Conservation (phyloP, 2,797 vertebrate genomes). For the Anolis apletophallus region DNA sequence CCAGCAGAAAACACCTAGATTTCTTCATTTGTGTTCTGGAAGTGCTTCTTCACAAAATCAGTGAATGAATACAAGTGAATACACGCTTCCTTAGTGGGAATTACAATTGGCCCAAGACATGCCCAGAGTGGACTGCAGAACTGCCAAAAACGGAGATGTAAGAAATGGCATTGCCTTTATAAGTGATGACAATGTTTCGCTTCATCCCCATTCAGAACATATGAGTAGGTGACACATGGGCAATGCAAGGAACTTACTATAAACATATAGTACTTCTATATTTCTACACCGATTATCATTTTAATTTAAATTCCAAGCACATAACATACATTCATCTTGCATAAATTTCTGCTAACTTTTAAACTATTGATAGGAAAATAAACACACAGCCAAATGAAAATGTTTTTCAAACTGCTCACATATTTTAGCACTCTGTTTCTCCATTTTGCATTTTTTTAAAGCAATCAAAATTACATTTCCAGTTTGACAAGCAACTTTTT, state of each 20-base stretch:
- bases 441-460: background rate
- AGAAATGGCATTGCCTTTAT: too few relatives aligned
- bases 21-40: too few relatives aligned
- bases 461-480: background rate
- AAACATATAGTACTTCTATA: background rate
- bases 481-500: background rate
- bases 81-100: background rate
- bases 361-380: background rate
- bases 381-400: background rate
- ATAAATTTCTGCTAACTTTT: background rate
- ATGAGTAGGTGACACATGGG: background rate
- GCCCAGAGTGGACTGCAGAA: background rate
- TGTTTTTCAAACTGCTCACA: background rate
- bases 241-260: background rate
- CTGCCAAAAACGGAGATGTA: too few relatives aligned
- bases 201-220: background rate
- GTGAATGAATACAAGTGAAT: too few relatives aligned
- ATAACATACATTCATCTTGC: background rate
- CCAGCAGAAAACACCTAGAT: too few relatives aligned
- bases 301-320: background rate
- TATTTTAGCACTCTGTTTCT: background rate
- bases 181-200: background rate
- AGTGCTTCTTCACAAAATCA: too few relatives aligned
- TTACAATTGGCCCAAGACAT: background rate
- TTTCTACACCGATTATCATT: background rate